Percentiles rank a stretch among this genome's conserved stretches.
Evolutionary conservation across 1,140 invertebrate genomes (phyloP).

Genomic region (Drosophila funebris): DNA sequence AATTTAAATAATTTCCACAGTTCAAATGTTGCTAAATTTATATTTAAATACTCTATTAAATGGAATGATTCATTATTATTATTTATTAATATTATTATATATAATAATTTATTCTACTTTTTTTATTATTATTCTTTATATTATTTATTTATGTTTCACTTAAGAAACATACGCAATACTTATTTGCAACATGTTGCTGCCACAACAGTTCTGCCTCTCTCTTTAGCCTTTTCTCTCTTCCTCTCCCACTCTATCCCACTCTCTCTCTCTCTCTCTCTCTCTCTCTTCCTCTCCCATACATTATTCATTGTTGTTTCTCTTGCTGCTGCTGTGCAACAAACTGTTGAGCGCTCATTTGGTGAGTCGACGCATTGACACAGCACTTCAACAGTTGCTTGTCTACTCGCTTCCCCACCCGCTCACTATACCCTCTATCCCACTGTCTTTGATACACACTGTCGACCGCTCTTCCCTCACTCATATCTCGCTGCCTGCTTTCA

Average conservation of each 20-base stretch:
- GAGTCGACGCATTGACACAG: constrained; percentile 58
- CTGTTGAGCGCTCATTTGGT: constrained; percentile 72
- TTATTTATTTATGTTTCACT: neutral
- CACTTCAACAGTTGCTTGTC: constrained; percentile 69
- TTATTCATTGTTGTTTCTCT: neutral
- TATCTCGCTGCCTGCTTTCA: neutral
- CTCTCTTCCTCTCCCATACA: neutral
- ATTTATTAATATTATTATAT: neutral
- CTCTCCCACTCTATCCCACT: neutral
- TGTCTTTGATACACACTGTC: neutral
- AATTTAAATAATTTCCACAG: too few relatives aligned
- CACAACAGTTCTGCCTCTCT: constrained; percentile 9
- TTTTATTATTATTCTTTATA: neutral
- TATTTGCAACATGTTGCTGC: constrained; percentile 47
- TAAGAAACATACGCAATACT: neutral
- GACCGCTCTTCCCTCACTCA: neutral
- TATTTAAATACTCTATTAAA: too few relatives aligned
- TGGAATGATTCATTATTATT: neutral
- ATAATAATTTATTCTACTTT: neutral
- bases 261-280: neutral
- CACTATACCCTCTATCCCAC: neutral
- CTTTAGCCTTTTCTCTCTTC: neutral
- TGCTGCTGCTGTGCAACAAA: constrained; percentile 56
- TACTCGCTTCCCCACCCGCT: neutral
- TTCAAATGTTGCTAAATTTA: too few relatives aligned